Evolutionary conservation across 2,113 vertebrate species (phyloP).

Genomic region (Leucopsar rothschildi): DNA sequence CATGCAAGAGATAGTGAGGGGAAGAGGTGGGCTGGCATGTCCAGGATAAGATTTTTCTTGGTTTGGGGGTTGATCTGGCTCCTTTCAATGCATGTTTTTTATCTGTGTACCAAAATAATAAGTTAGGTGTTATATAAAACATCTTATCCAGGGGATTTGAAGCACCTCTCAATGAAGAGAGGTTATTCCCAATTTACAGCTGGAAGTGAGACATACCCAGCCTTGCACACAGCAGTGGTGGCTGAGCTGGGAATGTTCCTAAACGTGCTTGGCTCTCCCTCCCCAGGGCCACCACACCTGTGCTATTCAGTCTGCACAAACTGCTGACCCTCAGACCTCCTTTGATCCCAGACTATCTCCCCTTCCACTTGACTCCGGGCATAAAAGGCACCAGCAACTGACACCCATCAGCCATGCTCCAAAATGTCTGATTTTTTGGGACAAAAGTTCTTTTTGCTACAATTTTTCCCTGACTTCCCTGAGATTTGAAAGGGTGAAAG

Average conservation of each 20-base stretch:
- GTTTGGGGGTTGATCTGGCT: neutral
- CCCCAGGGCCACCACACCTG: neutral
- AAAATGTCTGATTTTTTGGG: neutral
- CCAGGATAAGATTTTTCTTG: neutral
- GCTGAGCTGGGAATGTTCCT: neutral
- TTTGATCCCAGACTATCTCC: neutral
- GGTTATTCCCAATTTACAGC: neutral
- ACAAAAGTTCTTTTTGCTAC: neutral
- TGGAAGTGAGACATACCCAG: neutral
- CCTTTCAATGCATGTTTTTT: neutral
- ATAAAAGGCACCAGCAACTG: neutral
- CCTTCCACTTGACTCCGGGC: neutral
- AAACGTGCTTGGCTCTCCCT: neutral
- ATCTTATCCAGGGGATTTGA: neutral
- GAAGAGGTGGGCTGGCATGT: neutral
- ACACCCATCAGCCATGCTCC: neutral
- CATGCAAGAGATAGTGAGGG: rapidly evolving
- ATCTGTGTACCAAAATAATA: neutral
- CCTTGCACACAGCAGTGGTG: neutral
- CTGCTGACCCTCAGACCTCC: neutral
- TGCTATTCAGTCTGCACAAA: neutral
- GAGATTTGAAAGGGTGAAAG: neutral
- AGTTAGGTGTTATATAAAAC: neutral
- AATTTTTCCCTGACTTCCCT: neutral
- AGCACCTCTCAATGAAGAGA: neutral